Evolutionary conservation across 2,797 vertebrate genomes (phyloP).

Genomic region (Lagorchestes hirsutus): DNA sequence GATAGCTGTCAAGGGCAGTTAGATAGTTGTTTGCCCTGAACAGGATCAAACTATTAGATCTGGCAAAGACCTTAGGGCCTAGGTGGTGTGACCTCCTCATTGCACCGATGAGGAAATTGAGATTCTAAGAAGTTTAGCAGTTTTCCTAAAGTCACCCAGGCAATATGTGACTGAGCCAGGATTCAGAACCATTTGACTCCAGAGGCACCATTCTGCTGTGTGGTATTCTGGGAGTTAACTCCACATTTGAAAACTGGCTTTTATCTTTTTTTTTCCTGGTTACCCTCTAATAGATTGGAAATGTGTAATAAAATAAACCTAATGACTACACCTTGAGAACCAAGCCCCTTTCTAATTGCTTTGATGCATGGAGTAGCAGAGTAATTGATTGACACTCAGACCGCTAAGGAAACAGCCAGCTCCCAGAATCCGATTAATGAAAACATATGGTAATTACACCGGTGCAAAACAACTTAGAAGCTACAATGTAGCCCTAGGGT

Average conservation of each 20-base stretch:
- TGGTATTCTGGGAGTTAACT: constrained; percentile 45
- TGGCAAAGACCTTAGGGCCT: not conserved
- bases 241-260: constrained; percentile 56
- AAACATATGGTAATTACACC: constrained; percentile 88
- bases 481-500: constrained; percentile 79
- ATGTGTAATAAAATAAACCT: constrained; percentile 72
- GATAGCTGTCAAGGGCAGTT: constrained; percentile 31
- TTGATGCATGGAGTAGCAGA: constrained; percentile 81
- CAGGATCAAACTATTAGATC: not conserved
- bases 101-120: not conserved
- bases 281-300: constrained; percentile 69
- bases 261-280: constrained; percentile 60
- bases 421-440: constrained; percentile 86
- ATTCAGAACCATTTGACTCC: not conserved
- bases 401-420: constrained; percentile 81
- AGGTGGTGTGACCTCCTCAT: not conserved
- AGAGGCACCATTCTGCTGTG: not conserved
- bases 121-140: not conserved
- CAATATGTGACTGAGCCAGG: not conserved
- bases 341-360: constrained; percentile 81
- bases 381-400: constrained; percentile 86
- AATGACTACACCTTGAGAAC: constrained; percentile 76
- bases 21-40: constrained; percentile 5
- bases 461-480: constrained; percentile 84
- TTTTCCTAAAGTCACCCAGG: not conserved